phyloP scores from a whole-genome alignment of 2,113 vertebrate species.

The Laticauda laticaudata region DNA sequence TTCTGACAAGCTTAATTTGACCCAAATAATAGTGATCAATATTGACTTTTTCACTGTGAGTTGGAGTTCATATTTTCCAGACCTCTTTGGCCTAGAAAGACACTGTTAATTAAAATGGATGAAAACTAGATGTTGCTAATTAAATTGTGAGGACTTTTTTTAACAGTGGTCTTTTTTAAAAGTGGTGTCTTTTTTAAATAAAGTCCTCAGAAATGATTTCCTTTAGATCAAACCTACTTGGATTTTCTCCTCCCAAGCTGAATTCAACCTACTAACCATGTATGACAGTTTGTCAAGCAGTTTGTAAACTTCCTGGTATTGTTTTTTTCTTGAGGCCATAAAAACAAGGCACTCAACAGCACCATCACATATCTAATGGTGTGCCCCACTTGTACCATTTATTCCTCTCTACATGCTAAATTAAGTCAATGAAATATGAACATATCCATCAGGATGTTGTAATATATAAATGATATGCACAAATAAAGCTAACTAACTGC shows the following conservation, averaged over 20 bases:
- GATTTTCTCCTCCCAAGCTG: not conserved
- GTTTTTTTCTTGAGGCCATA: not conserved
- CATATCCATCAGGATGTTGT: not conserved
- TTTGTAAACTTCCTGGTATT: not conserved
- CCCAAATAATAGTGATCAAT: conserved; percentile 60
- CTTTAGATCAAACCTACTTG: not conserved
- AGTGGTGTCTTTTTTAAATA: not conserved
- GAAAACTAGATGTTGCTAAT: not conserved
- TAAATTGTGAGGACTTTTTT: not conserved
- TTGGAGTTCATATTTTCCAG: conserved; percentile 32
- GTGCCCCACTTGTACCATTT: not conserved
- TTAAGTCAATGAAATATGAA: not conserved
- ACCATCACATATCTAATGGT: not conserved
- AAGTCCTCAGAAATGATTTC: not conserved
- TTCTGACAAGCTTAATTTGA: conserved; percentile 67
- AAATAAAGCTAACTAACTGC: not conserved
- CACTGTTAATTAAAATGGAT: conserved; percentile 19
- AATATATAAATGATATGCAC: not conserved
- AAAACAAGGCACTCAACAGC: not conserved
- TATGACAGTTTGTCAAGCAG: not conserved
- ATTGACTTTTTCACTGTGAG: conserved; percentile 52
- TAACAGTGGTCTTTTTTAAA: too few species aligned
- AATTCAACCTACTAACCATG: not conserved
- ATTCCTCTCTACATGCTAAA: not conserved
- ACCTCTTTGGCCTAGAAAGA: conserved; percentile 19